Percentiles rank a stretch among this genome's conserved stretches.
These are phyloP conservation scores for Margaritifera margaritifera DNA, from an alignment of 2,888 invertebrate species.

Conservation along the genomic window DNA sequence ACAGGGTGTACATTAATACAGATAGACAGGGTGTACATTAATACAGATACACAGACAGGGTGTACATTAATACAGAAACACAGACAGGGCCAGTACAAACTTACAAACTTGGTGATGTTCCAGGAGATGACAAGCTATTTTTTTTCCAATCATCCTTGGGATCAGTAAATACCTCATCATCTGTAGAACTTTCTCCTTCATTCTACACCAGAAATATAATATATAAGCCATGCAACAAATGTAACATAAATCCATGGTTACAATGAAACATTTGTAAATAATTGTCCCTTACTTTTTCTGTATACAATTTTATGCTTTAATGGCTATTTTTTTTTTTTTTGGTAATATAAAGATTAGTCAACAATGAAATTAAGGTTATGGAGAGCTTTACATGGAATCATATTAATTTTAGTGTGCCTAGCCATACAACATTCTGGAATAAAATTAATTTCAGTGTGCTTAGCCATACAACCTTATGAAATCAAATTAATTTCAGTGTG, in stretches of 20 bases:
- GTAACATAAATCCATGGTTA: not conserved
- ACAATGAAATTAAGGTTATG: too few species aligned
- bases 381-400: too few species aligned
- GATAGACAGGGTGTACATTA: too few species aligned
- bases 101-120: slow-evolving; percentile 5
- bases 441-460: too few species aligned
- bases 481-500: too few species aligned
- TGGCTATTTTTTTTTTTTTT: not conserved
- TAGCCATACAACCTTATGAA: too few species aligned
- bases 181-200: slow-evolving; percentile 54
- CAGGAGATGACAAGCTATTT: slow-evolving; percentile 24
- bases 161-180: slow-evolving; percentile 65
- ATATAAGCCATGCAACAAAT: too few species aligned
- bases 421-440: too few species aligned
- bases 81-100: not conserved
- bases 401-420: too few species aligned
- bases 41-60: not conserved
- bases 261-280: not conserved
- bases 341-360: too few species aligned
- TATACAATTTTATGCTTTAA: not conserved
- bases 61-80: not conserved
- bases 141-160: slow-evolving; percentile 66
- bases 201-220: slow-evolving; percentile 36
- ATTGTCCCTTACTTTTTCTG: not conserved
- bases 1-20: too few species aligned